A percentile compares a stretch with the other conserved stretches of the same genome.
These are phyloP conservation scores for Rhinella marina DNA, from an alignment of 2,797 vertebrate genomes.

Conservation along the genomic window DNA sequence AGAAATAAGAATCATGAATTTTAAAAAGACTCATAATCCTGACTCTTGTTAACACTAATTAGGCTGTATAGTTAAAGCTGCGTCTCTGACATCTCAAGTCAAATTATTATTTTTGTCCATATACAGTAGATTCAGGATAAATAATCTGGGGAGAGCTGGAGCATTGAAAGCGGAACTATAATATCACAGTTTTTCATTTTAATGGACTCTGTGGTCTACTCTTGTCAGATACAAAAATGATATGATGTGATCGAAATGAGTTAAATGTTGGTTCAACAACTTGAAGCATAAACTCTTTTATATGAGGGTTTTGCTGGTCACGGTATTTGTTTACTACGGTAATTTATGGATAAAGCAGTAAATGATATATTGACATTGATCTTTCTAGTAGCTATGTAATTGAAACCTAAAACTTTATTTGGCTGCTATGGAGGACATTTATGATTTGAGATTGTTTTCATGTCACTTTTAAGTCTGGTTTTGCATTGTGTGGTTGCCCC, in stretches of 20 bases:
- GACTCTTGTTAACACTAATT: conserved; percentile 37
- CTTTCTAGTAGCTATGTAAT: too few relatives aligned
- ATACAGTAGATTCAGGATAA: not conserved
- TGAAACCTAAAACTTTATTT: not conserved
- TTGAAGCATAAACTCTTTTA: conserved; percentile 13
- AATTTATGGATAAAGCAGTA: not conserved
- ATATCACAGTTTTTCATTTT: not conserved
- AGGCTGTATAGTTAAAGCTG: conserved; percentile 12
- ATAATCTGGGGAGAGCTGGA: not conserved
- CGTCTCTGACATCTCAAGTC: conserved; percentile 35
- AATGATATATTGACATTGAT: too few relatives aligned
- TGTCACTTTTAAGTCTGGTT: too few relatives aligned
- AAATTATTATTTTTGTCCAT: conserved; percentile 24
- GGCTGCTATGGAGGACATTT: too few relatives aligned
- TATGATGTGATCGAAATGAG: not conserved
- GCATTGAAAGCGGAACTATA: not conserved
- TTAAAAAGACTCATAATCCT: conserved; percentile 38
- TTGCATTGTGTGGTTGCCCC: too few relatives aligned
- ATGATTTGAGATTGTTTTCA: too few relatives aligned
- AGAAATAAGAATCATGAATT: conserved; percentile 49
- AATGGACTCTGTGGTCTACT: not conserved
- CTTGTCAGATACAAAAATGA: conserved; percentile 9
- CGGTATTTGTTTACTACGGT: not conserved
- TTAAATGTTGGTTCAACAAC: conserved; percentile 7
- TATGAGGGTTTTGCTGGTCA: not conserved